Base-by-base conservation (phyloP, 2,888 invertebrate species). In the Tipula vernalis region DNA sequence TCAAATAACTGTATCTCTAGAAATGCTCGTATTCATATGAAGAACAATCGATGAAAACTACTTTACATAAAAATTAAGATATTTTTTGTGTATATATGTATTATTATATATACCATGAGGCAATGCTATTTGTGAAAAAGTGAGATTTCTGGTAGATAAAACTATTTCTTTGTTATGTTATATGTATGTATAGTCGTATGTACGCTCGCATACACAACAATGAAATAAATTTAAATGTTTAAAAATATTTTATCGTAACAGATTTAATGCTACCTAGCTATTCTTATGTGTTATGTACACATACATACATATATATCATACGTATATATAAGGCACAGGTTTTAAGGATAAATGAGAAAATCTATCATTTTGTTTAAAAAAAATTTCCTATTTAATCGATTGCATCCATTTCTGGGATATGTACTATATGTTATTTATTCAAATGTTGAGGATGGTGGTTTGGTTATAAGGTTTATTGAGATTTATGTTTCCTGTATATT, bases 211-310 rank as follows among this genome's bases (percentile, higher is more conserved):
- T 28, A 71, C 71, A 71, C 71, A 71, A 71, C 71, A 28, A 71
- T 71, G 71, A 71, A 71, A 71, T 71, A 71, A 71, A 71, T 71
- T 71, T 71, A 71, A 71, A 71, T 71, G 71, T 71, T 71, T 51
- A 15, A 51, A 51, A 51, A 15, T 15, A 51, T 51, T 51, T 71
- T 71, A 71, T 71, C 71, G 71, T 71, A 71, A 28, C 28, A 71
- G 71, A 71, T 71, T 71, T 71, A 71, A 71, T 71, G 71, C 10
- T 71, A 28, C 28, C 71, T 28, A 71, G 28, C 10, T 71, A 71
- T 28, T 28, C 28, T 28, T 28, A 28, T 28, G 28, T 28, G 28
- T 28, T 28, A 28, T 28, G 28, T 8, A 51, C n/a, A n/a, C 0
- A 51, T 15, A 44, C 28, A 28, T 51, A n/a, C 0, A 51, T 15